Conservation (phyloP, 1,140 invertebrate species). For the Rhagoletis zephyria region DNA sequence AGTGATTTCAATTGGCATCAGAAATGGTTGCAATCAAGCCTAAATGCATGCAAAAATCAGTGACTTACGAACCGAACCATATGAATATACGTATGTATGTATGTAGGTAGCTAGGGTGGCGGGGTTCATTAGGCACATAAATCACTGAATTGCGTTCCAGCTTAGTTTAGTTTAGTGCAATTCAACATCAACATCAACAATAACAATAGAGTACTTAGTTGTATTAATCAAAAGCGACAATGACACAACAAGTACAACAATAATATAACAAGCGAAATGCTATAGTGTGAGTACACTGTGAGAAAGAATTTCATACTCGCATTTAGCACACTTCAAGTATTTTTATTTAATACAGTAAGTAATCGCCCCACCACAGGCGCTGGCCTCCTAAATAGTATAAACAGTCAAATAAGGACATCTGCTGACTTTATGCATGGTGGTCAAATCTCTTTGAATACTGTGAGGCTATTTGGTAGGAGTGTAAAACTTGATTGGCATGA, state of each 20-base stretch:
- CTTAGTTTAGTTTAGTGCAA: not conserved
- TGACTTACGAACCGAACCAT: not conserved
- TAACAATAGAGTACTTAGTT: conserved; percentile 16
- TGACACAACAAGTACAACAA: conserved; percentile 5
- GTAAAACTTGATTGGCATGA: too few species aligned
- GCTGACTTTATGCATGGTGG: too few species aligned
- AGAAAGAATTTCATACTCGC: too few species aligned
- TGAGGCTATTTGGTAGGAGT: too few species aligned
- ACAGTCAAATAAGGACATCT: too few species aligned
- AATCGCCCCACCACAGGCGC: too few species aligned
- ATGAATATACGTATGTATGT: not conserved
- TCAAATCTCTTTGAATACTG: too few species aligned
- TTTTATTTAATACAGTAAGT: too few species aligned
- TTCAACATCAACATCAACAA: not conserved
- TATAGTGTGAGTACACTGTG: too few species aligned
- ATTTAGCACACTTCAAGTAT: too few species aligned
- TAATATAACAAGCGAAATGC: not conserved
- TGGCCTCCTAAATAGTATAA: too few species aligned
- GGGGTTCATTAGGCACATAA: not conserved
- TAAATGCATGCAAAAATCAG: not conserved
- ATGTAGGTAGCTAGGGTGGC: not conserved
- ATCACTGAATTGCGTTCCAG: conserved; percentile 37
- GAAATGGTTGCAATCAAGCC: not conserved
- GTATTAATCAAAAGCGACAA: conserved; percentile 49
- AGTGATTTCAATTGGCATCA: too few species aligned